Evolutionary conservation across 2,113 vertebrate genomes (phyloP), one percentile per base, ranked within the genome.

Genomic region (Vulpes lagopus): DNA sequence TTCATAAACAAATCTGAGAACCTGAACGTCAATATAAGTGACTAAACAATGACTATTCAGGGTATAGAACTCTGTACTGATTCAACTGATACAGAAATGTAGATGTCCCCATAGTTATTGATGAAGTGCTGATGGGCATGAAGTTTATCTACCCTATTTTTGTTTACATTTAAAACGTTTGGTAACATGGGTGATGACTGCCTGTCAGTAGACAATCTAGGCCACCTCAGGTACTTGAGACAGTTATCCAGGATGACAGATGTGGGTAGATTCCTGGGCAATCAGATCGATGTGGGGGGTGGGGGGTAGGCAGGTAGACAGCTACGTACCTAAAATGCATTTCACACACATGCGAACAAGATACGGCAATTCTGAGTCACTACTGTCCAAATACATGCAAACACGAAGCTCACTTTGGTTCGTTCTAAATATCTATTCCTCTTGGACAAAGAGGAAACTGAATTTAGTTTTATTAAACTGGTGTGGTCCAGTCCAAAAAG

Each of bases 1-100:
- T 83, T 76, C 12, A 82, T 55, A 69, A 43, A 38, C n/a, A 89
- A 92, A 78, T 69, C 88, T 5, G 69, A 86, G 49, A 88, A 94
- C 5, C 25, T 76, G 25, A 65, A 65, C n/a, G 23, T 65, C 23
- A 27, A 4, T 60, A 3, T 60, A 57, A 64, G 7, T 78, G 11
- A 88, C 25, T 76, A 88, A 89, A 16, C 60, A 15, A 32, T 90
- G 43, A 85, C 32, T 38, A 17, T 51, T 69, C 14, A 51, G 51
- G n/a, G 12, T 60, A 38, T 51, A 76, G 60, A 82, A 38, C 38
- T 69, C 19, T 69, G 17, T 69, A 43, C 17, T 55, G 32, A 92
- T 6, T 82, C 57, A 82, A 22, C 74, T n/a, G 86, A 55, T 55
- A 79, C 11, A 78, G 25, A 53, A 51, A 32, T 19, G 11, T 55